These are phyloP conservation scores for Tokudaia muenninki DNA, from an alignment of 2,797 vertebrate species.

Conservation along the genomic window DNA sequence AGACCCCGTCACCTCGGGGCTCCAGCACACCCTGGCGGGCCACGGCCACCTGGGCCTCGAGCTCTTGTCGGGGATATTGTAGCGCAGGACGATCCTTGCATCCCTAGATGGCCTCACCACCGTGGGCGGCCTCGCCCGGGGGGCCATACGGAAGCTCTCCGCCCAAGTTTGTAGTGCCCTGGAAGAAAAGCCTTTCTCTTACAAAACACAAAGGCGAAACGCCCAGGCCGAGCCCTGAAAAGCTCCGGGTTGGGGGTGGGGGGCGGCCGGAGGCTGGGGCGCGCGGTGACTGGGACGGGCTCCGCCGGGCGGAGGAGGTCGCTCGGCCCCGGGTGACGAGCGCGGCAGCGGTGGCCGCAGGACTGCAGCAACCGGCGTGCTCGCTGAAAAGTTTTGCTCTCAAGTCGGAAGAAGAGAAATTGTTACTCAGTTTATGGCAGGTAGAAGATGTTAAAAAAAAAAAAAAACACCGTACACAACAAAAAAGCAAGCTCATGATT, in stretches of 20 bases:
- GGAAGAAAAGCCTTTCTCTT: slow-evolving; percentile 80
- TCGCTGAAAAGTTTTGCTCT: slow-evolving; percentile 84
- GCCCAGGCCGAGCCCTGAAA: slow-evolving; percentile 79
- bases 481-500: not conserved
- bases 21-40: slow-evolving; percentile 33
- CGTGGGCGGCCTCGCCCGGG: slow-evolving; percentile 78
- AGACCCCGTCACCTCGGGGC: slow-evolving; percentile 29
- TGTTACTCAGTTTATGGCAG: slow-evolving; percentile 74
- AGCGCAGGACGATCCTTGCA: slow-evolving; percentile 9
- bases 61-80: slow-evolving; percentile 33
- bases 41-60: slow-evolving; percentile 22
- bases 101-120: slow-evolving; percentile 70
- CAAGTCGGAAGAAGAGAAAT: slow-evolving; percentile 81
- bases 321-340: slow-evolving; percentile 53
- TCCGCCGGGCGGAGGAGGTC: slow-evolving; percentile 55
- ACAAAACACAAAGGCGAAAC: slow-evolving; percentile 84
- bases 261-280: slow-evolving; percentile 52
- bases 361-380: slow-evolving; percentile 64
- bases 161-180: slow-evolving; percentile 81
- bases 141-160: slow-evolving; percentile 82
- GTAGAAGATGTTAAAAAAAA: not conserved
- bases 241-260: slow-evolving; percentile 53
- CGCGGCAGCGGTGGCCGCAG: slow-evolving; percentile 51
- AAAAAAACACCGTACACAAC: not conserved
- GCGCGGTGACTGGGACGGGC: slow-evolving; percentile 57